Base-by-base conservation (phyloP, 92 coral and sea anemone species). In the Palythoa heliodiscus region DNA sequence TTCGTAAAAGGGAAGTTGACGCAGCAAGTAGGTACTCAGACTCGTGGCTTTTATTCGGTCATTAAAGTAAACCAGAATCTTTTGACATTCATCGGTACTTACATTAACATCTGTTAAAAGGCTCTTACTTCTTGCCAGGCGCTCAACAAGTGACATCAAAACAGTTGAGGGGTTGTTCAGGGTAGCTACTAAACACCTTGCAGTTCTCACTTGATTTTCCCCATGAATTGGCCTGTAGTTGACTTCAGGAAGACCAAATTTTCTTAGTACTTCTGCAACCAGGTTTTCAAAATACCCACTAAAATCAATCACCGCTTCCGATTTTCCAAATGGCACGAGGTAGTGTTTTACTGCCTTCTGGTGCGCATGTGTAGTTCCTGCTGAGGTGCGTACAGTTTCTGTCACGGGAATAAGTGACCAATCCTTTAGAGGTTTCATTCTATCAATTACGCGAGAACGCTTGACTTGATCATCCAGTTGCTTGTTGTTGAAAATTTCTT, bases 371-470 rank as follows among this genome's bases (percentile, higher is more conserved):
- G 6, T 14, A n/a, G 17, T 15, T 35, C 38, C 6, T 1, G 35
- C 16, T 43, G 50, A 43, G 9, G 50, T 43, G 50, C 50, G 50
- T 0, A 43, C 3, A 3, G 84, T 80, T 38, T 91, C 88, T 16
- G 86, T 84, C 37, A 85, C 94, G 4, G 97, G 94, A 12, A 93
- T 25, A 73, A 93, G 86, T 69, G 94, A 85, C 94, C 94, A 93
- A 35, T 75, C 77, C 22, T 25, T 81, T 0, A 91, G 57, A 2
- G 91, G 87, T 35, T 6, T 10, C 64, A 92, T 78, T 20, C 71
- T 48, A 0, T 5, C 13, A n/a, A 6, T 54, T 69, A 87, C 48
- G 22, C 15, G 8, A 5, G 23, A 19, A 48, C 67, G 87, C 73
- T 86, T 54, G 14, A 0, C 6, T 25, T 77, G 19, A 20, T 72